Evolutionary conservation across 2,888 invertebrate species (phyloP).

Genomic region (Aricia artaxerxes): DNA sequence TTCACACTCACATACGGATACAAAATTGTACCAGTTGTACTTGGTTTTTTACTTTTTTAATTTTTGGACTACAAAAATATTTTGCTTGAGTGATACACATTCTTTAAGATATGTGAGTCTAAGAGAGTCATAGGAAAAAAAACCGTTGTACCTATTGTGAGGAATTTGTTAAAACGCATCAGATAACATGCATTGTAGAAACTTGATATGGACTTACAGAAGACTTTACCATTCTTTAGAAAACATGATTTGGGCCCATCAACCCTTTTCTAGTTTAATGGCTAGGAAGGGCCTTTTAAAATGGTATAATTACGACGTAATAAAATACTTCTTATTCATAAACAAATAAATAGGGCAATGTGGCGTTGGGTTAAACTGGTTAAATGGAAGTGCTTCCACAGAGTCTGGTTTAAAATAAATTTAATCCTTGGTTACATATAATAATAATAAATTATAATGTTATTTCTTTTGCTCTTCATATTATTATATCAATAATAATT

Average conservation of each 20-base stretch:
- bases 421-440: no score
- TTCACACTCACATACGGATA: not conserved
- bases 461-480: no score
- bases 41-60: no score
- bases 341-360: not conserved
- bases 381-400: not conserved
- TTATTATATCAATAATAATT: no score
- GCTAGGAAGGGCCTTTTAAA: not conserved
- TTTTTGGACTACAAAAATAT: not conserved
- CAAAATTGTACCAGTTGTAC: no score
- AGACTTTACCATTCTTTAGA: not conserved
- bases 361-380: not conserved
- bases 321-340: not conserved
- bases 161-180: not conserved
- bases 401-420: not conserved
- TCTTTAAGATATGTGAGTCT: no score
- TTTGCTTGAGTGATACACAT: not conserved
- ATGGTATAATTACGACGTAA: conserved; percentile 18
- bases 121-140: not conserved
- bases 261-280: conserved; percentile 20
- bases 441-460: no score
- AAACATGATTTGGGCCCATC: not conserved
- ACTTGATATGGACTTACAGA: conserved; percentile 8
- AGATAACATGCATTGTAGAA: conserved; percentile 11
- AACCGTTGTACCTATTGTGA: not conserved